These are phyloP conservation scores for Psix sp. DNA, from an alignment of 1,140 invertebrate species.

Conservation along the genomic window DNA sequence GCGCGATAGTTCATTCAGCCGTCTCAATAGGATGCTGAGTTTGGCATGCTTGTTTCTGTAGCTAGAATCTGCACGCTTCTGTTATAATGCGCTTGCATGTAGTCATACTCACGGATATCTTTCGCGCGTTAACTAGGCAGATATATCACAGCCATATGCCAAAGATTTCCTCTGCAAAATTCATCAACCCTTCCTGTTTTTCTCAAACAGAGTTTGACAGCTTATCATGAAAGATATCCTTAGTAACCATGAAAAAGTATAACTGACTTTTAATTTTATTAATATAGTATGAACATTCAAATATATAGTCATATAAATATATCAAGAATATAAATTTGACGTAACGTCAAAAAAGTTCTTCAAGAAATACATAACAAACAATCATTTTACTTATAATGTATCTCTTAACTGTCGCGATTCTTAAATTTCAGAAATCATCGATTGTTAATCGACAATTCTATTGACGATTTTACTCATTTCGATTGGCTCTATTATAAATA, in stretches of 20 bases:
- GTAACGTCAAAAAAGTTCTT: no score
- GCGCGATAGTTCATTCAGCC: conserved; percentile 76
- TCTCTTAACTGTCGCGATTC: no score
- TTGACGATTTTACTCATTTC: no score
- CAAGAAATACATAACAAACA: no score
- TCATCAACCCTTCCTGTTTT: conserved; percentile 38
- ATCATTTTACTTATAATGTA: no score
- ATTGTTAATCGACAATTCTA: no score
- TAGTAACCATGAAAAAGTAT: not conserved
- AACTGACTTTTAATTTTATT: conserved; percentile 1
- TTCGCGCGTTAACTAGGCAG: conserved; percentile 70
- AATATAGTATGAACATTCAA: no score
- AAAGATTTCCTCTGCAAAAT: conserved; percentile 55
- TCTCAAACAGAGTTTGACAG: conserved; percentile 32
- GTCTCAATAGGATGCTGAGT: conserved; percentile 75
- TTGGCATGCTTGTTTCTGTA: conserved; percentile 61
- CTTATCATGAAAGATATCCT: conserved; percentile 18
- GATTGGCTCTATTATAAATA: no score
- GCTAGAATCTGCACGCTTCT: conserved; percentile 39
- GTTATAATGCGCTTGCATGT: conserved; percentile 53
- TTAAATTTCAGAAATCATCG: no score
- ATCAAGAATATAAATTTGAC: no score
- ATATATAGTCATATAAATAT: no score
- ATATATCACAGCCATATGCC: conserved; percentile 70
- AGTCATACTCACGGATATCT: conserved; percentile 55